Evolutionary conservation across 2,113 vertebrate species (phyloP).

Genomic region (Anolis carolinensis): DNA sequence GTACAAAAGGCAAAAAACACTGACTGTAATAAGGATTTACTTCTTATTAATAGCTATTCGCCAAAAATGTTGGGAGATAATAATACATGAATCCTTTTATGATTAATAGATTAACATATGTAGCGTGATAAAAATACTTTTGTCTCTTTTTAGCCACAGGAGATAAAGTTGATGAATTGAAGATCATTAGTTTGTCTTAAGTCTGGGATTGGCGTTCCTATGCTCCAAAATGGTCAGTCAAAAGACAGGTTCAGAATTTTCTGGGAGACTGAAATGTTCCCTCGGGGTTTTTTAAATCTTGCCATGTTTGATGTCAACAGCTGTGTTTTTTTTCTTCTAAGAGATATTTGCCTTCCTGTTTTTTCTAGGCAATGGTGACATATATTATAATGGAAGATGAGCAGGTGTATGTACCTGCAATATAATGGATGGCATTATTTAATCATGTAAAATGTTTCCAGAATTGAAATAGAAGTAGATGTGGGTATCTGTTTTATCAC

Average conservation of each 20-base stretch:
- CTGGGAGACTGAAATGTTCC: neutral
- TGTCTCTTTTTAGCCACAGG: neutral
- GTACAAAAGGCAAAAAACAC: too few relatives aligned
- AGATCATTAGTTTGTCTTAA: neutral
- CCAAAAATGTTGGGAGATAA: neutral
- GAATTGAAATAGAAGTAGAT: too few relatives aligned
- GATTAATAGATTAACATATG: neutral
- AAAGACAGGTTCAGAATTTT: neutral
- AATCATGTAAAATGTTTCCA: too few relatives aligned
- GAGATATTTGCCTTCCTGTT: neutral
- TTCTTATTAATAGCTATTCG: neutral
- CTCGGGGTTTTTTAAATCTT: neutral
- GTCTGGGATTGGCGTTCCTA: neutral
- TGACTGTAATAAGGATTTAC: too few relatives aligned
- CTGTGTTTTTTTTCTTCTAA: neutral
- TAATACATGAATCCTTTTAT: neutral
- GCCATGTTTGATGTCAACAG: neutral
- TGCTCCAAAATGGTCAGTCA: neutral
- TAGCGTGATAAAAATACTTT: neutral
- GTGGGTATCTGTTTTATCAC: too few relatives aligned
- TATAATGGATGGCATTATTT: too few relatives aligned
- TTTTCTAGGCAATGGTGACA: too few relatives aligned
- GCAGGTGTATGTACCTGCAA: too few relatives aligned
- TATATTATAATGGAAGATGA: too few relatives aligned
- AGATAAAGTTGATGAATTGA: neutral